Evolutionary conservation across 2,888 invertebrate genomes (phyloP).

Genomic region (Diachrysia chrysitis): DNA sequence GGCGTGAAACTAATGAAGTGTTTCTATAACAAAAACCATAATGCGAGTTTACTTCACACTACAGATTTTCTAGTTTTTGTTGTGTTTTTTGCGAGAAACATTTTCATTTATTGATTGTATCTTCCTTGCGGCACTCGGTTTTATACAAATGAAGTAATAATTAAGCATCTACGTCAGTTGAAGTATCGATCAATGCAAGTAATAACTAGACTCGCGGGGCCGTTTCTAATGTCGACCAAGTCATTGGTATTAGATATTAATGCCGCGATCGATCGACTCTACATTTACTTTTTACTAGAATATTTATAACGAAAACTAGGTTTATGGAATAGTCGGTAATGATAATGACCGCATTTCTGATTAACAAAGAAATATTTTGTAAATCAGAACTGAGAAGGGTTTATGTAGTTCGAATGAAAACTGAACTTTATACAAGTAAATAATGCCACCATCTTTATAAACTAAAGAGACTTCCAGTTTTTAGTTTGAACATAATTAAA

Average conservation of each 20-base stretch:
- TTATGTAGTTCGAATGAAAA: too few species aligned
- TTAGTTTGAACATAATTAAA: too few species aligned
- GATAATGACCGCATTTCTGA: neutral
- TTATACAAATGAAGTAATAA: conserved; percentile 13
- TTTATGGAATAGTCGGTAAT: neutral
- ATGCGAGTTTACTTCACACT: conserved; percentile 51
- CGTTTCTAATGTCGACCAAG: neutral
- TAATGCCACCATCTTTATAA: too few species aligned
- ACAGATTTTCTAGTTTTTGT: conserved; percentile 45
- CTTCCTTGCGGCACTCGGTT: conserved; percentile 12
- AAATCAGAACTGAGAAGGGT: neutral
- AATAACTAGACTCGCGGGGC: neutral
- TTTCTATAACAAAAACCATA: conserved; percentile 64
- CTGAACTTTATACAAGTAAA: too few species aligned
- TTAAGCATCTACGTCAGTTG: neutral
- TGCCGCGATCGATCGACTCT: neutral
- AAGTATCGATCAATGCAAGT: neutral
- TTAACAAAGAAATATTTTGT: neutral
- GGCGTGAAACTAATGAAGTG: conserved; percentile 72
- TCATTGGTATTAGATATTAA: neutral
- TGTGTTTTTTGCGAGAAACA: conserved; percentile 20
- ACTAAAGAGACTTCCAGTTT: too few species aligned
- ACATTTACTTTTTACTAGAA: neutral
- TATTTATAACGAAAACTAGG: neutral
- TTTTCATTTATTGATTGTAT: conserved; percentile 22